These are phyloP conservation scores for Brachyrhaphis roseni DNA, from an alignment of 2,797 vertebrate genomes.

Conservation along the genomic window DNA sequence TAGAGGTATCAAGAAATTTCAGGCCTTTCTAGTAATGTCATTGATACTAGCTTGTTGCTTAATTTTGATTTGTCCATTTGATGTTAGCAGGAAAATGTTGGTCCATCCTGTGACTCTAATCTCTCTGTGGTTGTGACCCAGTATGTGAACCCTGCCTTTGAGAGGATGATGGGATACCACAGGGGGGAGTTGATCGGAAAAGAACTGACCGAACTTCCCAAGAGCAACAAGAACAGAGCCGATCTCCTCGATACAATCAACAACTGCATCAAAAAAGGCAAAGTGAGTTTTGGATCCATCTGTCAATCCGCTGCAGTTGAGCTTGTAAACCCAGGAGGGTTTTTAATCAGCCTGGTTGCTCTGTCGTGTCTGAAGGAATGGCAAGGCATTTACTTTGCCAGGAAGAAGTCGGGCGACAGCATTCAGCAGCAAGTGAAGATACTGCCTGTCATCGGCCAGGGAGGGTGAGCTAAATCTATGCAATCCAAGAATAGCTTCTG, in stretches of 20 bases:
- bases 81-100: background rate
- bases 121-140: constrained; percentile 56
- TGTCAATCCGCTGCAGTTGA: background rate
- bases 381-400: constrained; percentile 93
- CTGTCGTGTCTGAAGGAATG: constrained; percentile 84
- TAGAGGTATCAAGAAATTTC: background rate
- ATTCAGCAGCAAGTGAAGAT: constrained; percentile 95
- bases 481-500: background rate
- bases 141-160: constrained; percentile 97
- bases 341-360: background rate
- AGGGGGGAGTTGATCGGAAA: constrained; percentile 93
- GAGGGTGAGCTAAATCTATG: constrained; percentile 85
- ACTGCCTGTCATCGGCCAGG: constrained; percentile 91
- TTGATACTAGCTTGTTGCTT: background rate
- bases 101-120: background rate
- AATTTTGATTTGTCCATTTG: background rate
- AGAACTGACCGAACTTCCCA: constrained; percentile 89
- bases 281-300: constrained; percentile 74
- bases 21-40: background rate
- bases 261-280: constrained; percentile 92
- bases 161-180: constrained; percentile 94
- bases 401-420: constrained; percentile 92
- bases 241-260: constrained; percentile 94
- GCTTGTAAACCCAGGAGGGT: background rate
- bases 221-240: constrained; percentile 89